Base-by-base conservation (phyloP, 2,797 vertebrate species). In the Echiichthys vipera region DNA sequence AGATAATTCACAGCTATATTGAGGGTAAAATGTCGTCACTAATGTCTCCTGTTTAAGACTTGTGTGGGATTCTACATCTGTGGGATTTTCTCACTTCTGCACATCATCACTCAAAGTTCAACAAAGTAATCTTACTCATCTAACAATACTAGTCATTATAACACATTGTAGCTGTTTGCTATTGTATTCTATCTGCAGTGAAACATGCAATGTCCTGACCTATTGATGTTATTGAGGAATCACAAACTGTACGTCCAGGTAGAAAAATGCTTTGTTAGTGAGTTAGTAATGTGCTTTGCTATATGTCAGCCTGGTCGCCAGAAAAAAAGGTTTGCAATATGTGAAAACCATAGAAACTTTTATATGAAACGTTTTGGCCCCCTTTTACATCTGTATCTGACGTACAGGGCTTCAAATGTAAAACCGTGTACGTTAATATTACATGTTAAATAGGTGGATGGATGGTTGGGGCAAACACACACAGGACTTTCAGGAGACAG, bases 11-110 rank as follows among this genome's bases (percentile, higher is more conserved):
- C 22, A 57, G 32, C 36, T 66, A 42, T 88, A 88, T 84, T 90
- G 81, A 71, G 67, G 70, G 59, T 75, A 65, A 79, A 86, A 84
- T 81, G 78, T 74, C 74, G 72, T 69, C 32, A 58, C 34, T 65
- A 54, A 63, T 45, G n/a, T 70, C 67, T 72, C 30, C 47, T 63
- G 37, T 72, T 50, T 32, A n/a, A 73, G 20, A 61, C 36, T 40
- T 67, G 5, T 65, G n/a, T 34, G 20, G 65, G 36, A 65, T 37
- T 69, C 8, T 15, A 50, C 27, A 80, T 63, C 47, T 42, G 11
- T 39, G 25, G 18, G 25, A 30, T 53, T 34, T 53, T 70, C 56
- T 64, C 53, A 67, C 14, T 18, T 66, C 17, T 69, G 55, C 40
- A 55, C 53, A 29, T 53, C 43, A 71, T 63, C 20, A 30, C 10